phyloP scores from a whole-genome alignment of 2,113 vertebrate genomes.

The Piaya cayana region DNA sequence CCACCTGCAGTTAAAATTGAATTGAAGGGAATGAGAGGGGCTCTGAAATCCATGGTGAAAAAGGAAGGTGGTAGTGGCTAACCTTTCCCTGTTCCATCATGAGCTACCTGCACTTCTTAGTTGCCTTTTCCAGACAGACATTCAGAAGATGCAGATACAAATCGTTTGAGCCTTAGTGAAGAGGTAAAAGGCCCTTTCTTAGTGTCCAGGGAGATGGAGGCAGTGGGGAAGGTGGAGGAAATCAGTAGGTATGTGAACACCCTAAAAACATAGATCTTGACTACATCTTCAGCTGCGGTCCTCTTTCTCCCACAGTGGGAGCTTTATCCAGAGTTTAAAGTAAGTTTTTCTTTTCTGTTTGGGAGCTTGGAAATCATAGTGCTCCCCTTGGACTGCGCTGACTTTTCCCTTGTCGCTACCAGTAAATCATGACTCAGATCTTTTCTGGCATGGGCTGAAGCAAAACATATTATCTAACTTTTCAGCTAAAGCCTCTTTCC shows the following conservation, averaged over 20 bases:
- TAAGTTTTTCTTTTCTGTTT: not conserved
- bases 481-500: no score
- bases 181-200: not conserved
- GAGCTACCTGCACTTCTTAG: not conserved
- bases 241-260: not conserved
- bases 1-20: not conserved
- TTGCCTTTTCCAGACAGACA: not conserved
- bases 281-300: not conserved
- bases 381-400: not conserved
- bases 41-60: not conserved
- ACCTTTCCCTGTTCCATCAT: not conserved
- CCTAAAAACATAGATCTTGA: not conserved
- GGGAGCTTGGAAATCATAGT: not conserved
- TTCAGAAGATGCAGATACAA: not conserved
- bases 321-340: not conserved
- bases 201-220: not conserved
- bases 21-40: accelerated
- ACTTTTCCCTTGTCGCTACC: no score
- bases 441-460: no score
- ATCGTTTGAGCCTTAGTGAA: not conserved
- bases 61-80: not conserved
- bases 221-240: not conserved
- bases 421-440: not conserved
- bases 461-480: no score
- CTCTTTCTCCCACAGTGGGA: not conserved